Evolutionary conservation across 2,888 invertebrate species (phyloP), one percentile per base, ranked within the genome.

Genomic region (Drosophila demipolita): DNA sequence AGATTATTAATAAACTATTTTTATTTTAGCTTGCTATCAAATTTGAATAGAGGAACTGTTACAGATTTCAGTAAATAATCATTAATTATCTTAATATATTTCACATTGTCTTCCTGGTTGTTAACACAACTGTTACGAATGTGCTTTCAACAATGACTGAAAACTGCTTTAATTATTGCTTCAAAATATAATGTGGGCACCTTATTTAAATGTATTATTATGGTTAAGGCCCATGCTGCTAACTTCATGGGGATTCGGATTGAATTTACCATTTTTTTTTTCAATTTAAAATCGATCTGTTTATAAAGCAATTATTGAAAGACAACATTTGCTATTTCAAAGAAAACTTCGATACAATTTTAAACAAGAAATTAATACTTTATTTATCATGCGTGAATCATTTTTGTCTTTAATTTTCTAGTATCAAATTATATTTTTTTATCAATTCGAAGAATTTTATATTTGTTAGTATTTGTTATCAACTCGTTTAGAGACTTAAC

Each of bases 81-180:
- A 64, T 54, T 49, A 12, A 35, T 45, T 52, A 50, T 38, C 36
- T n/a, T n/a, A 52, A 33, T 58, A 42, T 29, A 26, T 38, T 67
- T 20, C 17, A 26, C 36, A n/a, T 58, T 64, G 52, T 48, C 20
- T 59, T 68, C 35, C 54, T 35, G 48, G 8, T 53, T 59, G 70
- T 59, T 26, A 38, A 45, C 45, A 42, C 59, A 64, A 33, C 1
- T 15, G n/a, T 26, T 69, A 40, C 32, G 23, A 35, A 40, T 23
- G 36, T 42, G 36, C 26, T 53, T 45, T 53, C 26, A 55, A 29
- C 29, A 57, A 40, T 32, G n/a, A 29, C 12, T 38, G n/a, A 38
- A 29, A n/a, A 55, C 55, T n/a, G 6, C 8, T n/a, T 20, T 32
- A 57, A 29, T 57, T 57, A 15, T 15, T 32, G 20, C 15, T 15